Evolutionary conservation across 2,113 vertebrate genomes (phyloP).

Genomic region (Stomatorhinus ivindoensis): DNA sequence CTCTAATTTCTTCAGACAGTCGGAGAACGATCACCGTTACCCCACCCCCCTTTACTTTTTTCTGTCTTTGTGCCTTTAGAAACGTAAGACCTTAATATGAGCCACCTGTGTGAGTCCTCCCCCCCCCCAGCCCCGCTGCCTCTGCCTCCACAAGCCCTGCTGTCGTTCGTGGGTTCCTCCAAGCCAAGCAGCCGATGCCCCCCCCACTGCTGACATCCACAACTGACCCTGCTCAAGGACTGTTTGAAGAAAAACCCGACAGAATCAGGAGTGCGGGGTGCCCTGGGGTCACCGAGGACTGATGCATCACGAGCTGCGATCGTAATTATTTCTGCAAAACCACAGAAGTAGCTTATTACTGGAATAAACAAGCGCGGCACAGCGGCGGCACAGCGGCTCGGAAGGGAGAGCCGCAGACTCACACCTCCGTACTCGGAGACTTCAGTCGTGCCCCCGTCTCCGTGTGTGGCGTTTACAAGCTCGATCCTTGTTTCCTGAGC

Average conservation of each 20-base stretch:
- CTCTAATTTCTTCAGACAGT: conserved; percentile 13
- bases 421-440: not conserved
- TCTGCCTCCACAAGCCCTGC: not conserved
- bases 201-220: too few species aligned
- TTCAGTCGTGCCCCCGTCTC: not conserved
- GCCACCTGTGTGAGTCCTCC: conserved; percentile 15
- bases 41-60: not conserved
- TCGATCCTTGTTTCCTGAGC: not conserved
- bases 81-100: conserved; percentile 22
- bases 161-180: not conserved
- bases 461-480: not conserved
- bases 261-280: not conserved
- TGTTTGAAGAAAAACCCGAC: conserved; percentile 4
- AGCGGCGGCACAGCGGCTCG: not conserved
- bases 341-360: not conserved
- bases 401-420: not conserved
- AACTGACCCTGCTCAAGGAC: conserved; percentile 13
- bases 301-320: not conserved
- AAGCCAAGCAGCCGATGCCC: not conserved
- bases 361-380: not conserved
- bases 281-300: not conserved
- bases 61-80: not conserved
- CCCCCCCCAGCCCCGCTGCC: not conserved
- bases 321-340: not conserved
- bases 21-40: not conserved